Evolutionary conservation across 1,140 invertebrate genomes (phyloP), one percentile per base, ranked within the genome.

Genomic region (Phortica variegata): DNA sequence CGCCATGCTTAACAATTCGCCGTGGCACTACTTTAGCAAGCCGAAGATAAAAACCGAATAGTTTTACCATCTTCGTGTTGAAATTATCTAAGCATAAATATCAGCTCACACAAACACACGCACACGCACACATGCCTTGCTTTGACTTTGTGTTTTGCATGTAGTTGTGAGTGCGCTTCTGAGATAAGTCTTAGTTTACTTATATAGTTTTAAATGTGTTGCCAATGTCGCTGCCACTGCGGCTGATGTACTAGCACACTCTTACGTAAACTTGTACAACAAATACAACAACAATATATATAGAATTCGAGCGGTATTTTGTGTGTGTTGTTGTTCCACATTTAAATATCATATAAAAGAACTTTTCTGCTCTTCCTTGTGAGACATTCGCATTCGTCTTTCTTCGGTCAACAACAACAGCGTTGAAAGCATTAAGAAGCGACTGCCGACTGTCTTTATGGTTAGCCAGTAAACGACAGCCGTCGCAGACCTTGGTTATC

Each of bases 331-430:
- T 5, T 26, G 23, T 26, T 5, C 23, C 23, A 26, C 32, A 34
- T 9, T 34, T 8, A 4, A 34, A 9, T 38, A 43, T 49, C 70
- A 68, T 66, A 73, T 73, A 73, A 73, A 73, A 73, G 62, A 58
- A 56, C 52, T 59, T 60, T 62, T 44, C 56, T 48, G 56, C 54
- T 57, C 54, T 63, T 71, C 68, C 70, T 73, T 73, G 66, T 53
- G 62, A 73, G 70, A 73, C 71, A 73, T 73, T 73, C 49, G 56
- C n/a, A n/a, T 63, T 63, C 70, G 70, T 73, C 70, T 73, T 73
- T 54, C 57, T 61, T 63, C 52, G 58, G 56, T n/a, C n/a, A n/a
- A n/a, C n/a, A n/a, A n/a, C n/a, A n/a, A n/a, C n/a, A n/a, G 16
- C 38, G 38, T 39, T 42, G 29, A 40, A 40, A 45, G 41, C 49